Percentiles rank a stretch among this genome's conserved stretches.
phyloP scores from a whole-genome alignment of 2,797 vertebrate genomes.

The Antennarius maculatus region DNA sequence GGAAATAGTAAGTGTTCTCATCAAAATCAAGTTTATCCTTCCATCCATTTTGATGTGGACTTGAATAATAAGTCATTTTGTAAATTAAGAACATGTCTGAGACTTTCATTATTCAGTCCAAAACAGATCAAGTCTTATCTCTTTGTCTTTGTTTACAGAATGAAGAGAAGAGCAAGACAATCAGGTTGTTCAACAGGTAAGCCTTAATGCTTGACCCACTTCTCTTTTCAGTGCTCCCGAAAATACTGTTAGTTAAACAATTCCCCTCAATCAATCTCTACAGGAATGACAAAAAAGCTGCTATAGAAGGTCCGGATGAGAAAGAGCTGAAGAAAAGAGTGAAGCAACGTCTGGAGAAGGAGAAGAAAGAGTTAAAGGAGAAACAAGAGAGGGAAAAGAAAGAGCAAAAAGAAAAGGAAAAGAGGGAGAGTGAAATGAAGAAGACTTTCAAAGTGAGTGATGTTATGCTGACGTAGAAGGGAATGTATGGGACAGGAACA shows the following conservation, averaged over 20 bases:
- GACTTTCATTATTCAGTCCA: conserved; percentile 3
- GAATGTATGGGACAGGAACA: conserved; percentile 29
- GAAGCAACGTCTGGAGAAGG: conserved; percentile 78
- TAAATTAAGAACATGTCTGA: not conserved
- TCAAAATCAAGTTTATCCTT: no score
- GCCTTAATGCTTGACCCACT: conserved; percentile 30
- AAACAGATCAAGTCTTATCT: conserved; percentile 21
- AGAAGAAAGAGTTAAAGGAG: conserved; percentile 79
- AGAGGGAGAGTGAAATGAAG: conserved; percentile 72
- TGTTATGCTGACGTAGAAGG: conserved; percentile 31
- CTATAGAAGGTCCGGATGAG: conserved; percentile 63
- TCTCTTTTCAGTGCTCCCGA: conserved; percentile 10
- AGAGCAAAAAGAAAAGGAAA: conserved; percentile 75
- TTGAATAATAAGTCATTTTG: not conserved
- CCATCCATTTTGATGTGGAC: no score
- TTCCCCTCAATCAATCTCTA: conserved; percentile 1
- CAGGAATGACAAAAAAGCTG: conserved; percentile 72
- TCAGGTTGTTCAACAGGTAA: conserved; percentile 74
- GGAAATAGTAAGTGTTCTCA: conserved; percentile 52
- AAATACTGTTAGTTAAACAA: conserved; percentile 4
- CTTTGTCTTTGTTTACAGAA: conserved; percentile 62
- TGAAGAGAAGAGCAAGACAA: conserved; percentile 65
- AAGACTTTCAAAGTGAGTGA: conserved; percentile 79
- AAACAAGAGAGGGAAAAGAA: conserved; percentile 74
- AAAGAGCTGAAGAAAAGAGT: conserved; percentile 82